Conservation (phyloP, 2,113 vertebrate genomes). For the Eclectus roratus region DNA sequence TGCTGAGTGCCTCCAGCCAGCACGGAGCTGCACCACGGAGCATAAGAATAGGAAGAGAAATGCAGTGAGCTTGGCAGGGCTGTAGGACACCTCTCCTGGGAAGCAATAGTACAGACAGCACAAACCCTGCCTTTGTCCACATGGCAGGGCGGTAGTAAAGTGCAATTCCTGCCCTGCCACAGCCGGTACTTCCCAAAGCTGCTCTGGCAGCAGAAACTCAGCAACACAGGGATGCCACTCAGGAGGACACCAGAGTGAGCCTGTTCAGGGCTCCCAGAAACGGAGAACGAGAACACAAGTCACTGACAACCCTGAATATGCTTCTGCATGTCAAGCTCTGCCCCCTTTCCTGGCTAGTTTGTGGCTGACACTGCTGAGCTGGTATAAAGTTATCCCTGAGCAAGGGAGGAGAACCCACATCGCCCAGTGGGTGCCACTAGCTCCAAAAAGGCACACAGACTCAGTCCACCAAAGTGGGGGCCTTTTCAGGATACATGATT, state of each 20-base stretch:
- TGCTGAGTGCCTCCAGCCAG: background rate
- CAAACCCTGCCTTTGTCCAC: background rate
- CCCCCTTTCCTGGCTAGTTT: background rate
- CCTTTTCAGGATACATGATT: background rate
- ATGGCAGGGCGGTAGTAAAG: background rate
- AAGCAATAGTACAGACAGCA: background rate
- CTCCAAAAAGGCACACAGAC: background rate
- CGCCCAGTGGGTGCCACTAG: background rate
- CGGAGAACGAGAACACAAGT: background rate
- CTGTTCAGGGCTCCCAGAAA: too few relatives aligned
- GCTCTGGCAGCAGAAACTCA: background rate
- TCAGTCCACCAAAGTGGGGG: background rate
- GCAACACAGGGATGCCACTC: background rate
- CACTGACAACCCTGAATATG: background rate
- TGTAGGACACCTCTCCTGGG: background rate
- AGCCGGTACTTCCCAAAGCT: background rate
- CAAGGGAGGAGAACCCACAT: background rate
- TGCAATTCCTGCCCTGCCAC: background rate
- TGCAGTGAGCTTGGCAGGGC: background rate
- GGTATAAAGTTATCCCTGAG: background rate
- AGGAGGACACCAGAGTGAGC: background rate
- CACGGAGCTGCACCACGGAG: rapidly evolving
- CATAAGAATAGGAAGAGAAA: background rate
- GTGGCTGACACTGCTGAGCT: background rate
- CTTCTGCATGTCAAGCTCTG: background rate